phyloP scores from a whole-genome alignment of 2,888 invertebrate species.

The Pseudoips prasinana region DNA sequence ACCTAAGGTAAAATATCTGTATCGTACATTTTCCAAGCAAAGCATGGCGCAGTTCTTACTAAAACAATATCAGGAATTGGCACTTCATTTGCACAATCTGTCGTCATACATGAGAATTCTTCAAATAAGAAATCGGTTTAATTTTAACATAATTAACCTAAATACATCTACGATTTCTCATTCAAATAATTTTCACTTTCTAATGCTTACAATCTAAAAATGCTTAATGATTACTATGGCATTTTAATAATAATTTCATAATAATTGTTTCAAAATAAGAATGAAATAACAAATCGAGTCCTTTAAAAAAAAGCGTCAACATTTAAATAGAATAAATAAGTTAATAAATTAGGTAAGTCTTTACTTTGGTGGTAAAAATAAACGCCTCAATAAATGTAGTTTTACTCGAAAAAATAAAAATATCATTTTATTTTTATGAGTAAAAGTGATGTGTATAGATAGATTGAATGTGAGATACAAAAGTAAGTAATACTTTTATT shows the following conservation, averaged over 20 bases:
- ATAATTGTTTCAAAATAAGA: constrained; percentile 16
- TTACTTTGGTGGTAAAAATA: constrained; percentile 64
- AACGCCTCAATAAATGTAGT: constrained; percentile 13
- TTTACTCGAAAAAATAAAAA: no score
- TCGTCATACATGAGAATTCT: constrained; percentile 58
- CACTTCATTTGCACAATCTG: constrained; percentile 37
- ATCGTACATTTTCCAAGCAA: no score
- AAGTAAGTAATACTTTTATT: constrained; percentile 25
- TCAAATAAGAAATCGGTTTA: constrained; percentile 73
- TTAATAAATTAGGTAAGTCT: constrained; percentile 50
- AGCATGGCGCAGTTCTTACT: background rate
- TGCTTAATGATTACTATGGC: constrained; percentile 79
- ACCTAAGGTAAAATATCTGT: no score
- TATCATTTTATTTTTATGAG: background rate
- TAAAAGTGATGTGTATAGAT: no score
- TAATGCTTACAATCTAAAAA: constrained; percentile 51
- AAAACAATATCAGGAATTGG: constrained; percentile 29
- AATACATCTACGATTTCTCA: constrained; percentile 60
- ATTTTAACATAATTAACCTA: constrained; percentile 35
- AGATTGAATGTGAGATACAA: background rate
- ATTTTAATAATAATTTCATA: constrained; percentile 50
- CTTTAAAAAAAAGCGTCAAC: constrained; percentile 21
- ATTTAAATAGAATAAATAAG: constrained; percentile 53
- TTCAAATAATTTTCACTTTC: constrained; percentile 71
- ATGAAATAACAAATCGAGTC: constrained; percentile 20